These are phyloP conservation scores for Poeciliopsis turrubarensis DNA, from an alignment of 2,113 vertebrate species.

Conservation along the genomic window DNA sequence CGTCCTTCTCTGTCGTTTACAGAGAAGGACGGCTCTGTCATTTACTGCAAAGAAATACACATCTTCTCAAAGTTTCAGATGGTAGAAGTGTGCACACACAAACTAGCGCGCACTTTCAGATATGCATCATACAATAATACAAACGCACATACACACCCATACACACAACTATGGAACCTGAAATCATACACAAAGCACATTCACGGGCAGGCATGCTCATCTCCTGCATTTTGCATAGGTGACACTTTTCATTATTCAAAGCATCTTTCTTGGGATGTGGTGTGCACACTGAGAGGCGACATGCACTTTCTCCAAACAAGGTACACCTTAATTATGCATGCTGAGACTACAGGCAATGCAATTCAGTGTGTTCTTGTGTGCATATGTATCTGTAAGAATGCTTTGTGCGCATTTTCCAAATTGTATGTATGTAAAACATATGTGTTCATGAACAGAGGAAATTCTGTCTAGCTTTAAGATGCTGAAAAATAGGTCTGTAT, in stretches of 20 bases:
- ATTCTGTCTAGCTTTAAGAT: background rate
- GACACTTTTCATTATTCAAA: constrained; percentile 85
- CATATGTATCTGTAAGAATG: constrained; percentile 17
- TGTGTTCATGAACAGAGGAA: constrained; percentile 2
- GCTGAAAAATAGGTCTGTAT: background rate
- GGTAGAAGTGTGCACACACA: constrained; percentile 19
- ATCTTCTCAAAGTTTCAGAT: constrained; percentile 45
- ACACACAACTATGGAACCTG: constrained; percentile 37
- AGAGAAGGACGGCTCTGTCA: too few relatives aligned
- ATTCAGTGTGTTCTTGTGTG: constrained; percentile 58
- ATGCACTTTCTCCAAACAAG: constrained; percentile 82
- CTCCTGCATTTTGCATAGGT: constrained; percentile 83
- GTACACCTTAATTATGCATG: constrained; percentile 82
- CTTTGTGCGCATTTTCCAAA: constrained; percentile 38
- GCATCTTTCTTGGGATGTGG: constrained; percentile 79
- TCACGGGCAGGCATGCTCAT: constrained; percentile 69
- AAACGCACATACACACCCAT: background rate
- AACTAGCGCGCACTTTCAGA: constrained; percentile 26
- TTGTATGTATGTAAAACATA: constrained; percentile 29
- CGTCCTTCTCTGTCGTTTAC: constrained; percentile 22
- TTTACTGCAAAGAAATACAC: constrained; percentile 39
- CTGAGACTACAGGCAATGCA: constrained; percentile 71
- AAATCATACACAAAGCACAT: constrained; percentile 63
- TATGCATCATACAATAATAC: constrained; percentile 27
- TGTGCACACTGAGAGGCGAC: constrained; percentile 76